Conservation (phyloP, 2,888 invertebrate genomes). For the Brachylomia viminalis region DNA sequence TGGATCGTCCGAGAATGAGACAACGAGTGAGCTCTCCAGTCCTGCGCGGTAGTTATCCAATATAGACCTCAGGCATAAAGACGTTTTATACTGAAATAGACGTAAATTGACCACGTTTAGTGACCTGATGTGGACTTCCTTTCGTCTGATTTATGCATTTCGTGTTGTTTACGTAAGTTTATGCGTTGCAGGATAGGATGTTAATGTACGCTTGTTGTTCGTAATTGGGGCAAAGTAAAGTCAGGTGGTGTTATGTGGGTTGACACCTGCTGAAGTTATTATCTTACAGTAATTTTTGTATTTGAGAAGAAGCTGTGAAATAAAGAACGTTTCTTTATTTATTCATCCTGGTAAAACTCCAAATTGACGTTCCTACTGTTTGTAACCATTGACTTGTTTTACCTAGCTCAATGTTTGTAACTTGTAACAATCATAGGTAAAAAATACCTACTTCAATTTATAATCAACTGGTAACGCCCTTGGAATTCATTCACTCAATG, state of each 20-base stretch:
- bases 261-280: neutral
- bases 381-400: too few species aligned
- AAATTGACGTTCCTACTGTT: neutral
- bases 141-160: conserved; percentile 65
- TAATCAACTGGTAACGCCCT: too few species aligned
- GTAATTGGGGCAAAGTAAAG: conserved; percentile 14
- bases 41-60: conserved; percentile 87
- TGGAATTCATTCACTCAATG: neutral
- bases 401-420: too few species aligned
- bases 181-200: conserved; percentile 42
- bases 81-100: conserved; percentile 69
- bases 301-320: neutral
- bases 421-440: neutral
- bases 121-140: conserved; percentile 70
- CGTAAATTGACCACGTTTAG: conserved; percentile 60
- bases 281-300: neutral
- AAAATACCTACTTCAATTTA: neutral
- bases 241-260: neutral
- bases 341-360: neutral
- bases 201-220: conserved; percentile 31
- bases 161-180: conserved; percentile 51
- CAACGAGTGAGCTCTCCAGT: conserved; percentile 75
- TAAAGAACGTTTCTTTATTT: neutral
- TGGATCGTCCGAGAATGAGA: conserved; percentile 66
- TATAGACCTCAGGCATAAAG: conserved; percentile 79